Conservation (phyloP, 2,113 vertebrate species). For the Plectropomus leopardus region DNA sequence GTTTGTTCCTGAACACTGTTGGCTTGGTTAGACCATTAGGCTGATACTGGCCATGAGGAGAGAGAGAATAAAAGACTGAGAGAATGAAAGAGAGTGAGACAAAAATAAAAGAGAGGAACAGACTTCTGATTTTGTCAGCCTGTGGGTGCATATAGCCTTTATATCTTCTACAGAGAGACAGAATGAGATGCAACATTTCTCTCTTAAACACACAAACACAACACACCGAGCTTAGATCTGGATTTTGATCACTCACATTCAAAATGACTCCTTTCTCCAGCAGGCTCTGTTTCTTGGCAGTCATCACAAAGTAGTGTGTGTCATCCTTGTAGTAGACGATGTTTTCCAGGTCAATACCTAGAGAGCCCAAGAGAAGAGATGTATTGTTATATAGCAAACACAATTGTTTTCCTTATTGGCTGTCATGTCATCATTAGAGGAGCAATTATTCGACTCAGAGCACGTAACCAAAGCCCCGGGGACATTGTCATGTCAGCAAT, state of each 20-base stretch:
- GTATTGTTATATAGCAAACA: conserved; percentile 32
- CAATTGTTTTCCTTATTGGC: conserved; percentile 33
- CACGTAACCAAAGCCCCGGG: conserved; percentile 56
- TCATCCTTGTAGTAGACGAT: conserved; percentile 99
- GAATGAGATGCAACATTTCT: conserved; percentile 22
- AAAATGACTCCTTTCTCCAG: conserved; percentile 98
- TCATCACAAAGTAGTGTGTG: conserved; percentile 99
- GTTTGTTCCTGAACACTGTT: conserved; percentile 44
- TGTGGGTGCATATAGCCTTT: conserved; percentile 5
- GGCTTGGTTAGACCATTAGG: conserved; percentile 67
- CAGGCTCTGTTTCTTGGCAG: conserved; percentile 98
- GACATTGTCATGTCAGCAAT: conserved; percentile 68
- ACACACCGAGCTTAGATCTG: not conserved
- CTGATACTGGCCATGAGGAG: conserved; percentile 7
- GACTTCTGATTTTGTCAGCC: conserved; percentile 12
- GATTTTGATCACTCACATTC: conserved; percentile 89
- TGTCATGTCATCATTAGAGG: conserved; percentile 48
- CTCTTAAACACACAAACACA: not conserved
- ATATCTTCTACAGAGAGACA: conserved; percentile 15
- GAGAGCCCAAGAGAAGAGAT: conserved; percentile 31
- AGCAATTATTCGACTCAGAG: conserved; percentile 70
- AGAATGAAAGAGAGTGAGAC: not conserved
- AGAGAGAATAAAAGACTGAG: conserved; percentile 6
- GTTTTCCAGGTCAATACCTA: conserved; percentile 99
- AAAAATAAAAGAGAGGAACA: not conserved